Percentiles rank a stretch among this genome's conserved stretches.
Conservation (phyloP, 2,888 invertebrate genomes). For the Pollenia angustigena region DNA sequence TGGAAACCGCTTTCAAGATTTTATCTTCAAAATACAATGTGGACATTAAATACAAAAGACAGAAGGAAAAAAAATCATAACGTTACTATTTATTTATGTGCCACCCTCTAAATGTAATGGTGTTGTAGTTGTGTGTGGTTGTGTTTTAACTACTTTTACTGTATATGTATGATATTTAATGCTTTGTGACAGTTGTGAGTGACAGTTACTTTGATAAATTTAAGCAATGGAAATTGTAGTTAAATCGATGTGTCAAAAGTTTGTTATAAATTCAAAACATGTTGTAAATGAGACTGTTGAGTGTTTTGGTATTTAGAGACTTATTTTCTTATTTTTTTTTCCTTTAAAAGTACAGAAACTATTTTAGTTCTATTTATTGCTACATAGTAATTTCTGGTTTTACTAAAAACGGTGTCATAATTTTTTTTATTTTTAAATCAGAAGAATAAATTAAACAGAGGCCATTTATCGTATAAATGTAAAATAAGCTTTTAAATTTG, state of each 20-base stretch:
- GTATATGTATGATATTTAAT: slow-evolving; percentile 56
- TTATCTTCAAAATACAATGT: too few species aligned
- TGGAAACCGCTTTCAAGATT: too few species aligned
- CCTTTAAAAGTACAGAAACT: background rate
- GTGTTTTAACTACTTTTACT: slow-evolving; percentile 48
- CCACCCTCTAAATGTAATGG: background rate
- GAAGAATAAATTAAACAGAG: too few species aligned
- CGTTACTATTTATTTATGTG: too few species aligned
- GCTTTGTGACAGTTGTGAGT: slow-evolving; percentile 73
- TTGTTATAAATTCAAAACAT: slow-evolving; percentile 70
- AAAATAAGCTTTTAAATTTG: too few species aligned
- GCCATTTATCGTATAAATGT: too few species aligned
- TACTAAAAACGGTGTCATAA: background rate
- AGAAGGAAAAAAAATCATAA: too few species aligned
- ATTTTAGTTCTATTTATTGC: slow-evolving; percentile 7
- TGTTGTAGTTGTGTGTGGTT: slow-evolving; percentile 25
- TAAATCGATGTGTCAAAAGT: slow-evolving; percentile 73
- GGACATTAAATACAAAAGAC: too few species aligned
- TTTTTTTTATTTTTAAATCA: too few species aligned
- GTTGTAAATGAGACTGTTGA: slow-evolving; percentile 64
- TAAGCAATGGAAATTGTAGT: slow-evolving; percentile 71
- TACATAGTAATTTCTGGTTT: slow-evolving; percentile 12
- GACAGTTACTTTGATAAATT: slow-evolving; percentile 74
- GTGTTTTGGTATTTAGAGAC: slow-evolving; percentile 29
- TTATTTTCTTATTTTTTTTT: background rate